Evolutionary conservation across 1,140 invertebrate genomes (phyloP), one percentile per base, ranked within the genome.

Genomic region (Maconellicoccus hirsutus): DNA sequence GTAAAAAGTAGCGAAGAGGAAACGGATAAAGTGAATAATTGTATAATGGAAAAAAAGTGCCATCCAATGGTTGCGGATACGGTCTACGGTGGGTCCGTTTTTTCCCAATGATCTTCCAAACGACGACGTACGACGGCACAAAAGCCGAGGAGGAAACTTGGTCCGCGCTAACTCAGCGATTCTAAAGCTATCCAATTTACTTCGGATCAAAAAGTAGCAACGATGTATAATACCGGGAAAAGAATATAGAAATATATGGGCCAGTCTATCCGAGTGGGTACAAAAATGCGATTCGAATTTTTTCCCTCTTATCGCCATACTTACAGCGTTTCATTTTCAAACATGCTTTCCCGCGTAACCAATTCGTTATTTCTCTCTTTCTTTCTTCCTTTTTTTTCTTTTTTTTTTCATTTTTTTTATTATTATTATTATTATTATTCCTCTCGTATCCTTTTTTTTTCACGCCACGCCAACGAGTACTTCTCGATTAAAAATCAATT

Each of bases 1-100:
- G 61, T 66, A 66, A 66, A 66, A 66, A 66, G 61, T 66, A 66
- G 61, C 61, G 61, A 66, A 66, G 61, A 66, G 61, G 61, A 66
- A 66, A 26, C 61, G 61, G 61, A 66, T 66, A 66, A 66, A 66
- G 61, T 66, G 61, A 66, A 66, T 66, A 66, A 66, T 66, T 66
- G 61, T 66, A 66, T 66, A 66, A 66, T 66, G 61, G 61, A 66
- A 66, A 66, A 33, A 66, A 66, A 66, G 61, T 25, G 21, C 22
- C 61, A 66, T 66, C 61, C 61, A 66, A 26, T 14, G 61, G 22
- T 66, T 66, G 61, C 61, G 61, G 61, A 66, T 66, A 66, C 61
- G 61, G 10, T 66, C 22, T 66, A 66, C 61, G 61, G 10, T 66
- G 61, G 61, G 61, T 66, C 61, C 61, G 61, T 66, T 66, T 66